Evolutionary conservation across 2,888 invertebrate species (phyloP).

Genomic region (Timema cristinae): DNA sequence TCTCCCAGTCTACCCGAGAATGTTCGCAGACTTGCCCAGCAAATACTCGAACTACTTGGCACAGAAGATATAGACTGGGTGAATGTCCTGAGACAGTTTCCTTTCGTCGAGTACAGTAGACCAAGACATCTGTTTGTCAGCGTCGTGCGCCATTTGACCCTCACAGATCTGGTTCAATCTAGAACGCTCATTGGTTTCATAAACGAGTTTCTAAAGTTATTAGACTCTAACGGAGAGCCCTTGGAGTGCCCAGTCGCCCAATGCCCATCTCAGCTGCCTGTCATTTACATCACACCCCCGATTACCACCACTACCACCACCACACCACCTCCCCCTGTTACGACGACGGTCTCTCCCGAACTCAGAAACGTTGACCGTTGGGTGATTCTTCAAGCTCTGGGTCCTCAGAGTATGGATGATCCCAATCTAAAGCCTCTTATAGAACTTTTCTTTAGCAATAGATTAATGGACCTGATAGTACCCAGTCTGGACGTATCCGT

Average conservation of each 20-base stretch:
- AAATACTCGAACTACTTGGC: neutral
- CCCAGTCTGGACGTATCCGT: neutral
- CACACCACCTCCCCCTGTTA: neutral
- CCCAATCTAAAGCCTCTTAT: neutral
- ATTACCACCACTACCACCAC: neutral
- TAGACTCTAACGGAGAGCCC: neutral
- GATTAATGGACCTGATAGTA: neutral
- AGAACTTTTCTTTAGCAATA: neutral
- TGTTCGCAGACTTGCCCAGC: neutral
- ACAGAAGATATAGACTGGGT: slow-evolving; percentile 3
- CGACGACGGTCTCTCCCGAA: neutral
- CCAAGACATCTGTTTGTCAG: neutral
- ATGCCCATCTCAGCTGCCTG: neutral
- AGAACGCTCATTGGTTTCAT: neutral
- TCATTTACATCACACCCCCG: neutral
- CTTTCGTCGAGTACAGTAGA: neutral
- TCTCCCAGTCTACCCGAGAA: neutral
- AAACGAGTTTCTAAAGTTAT: neutral
- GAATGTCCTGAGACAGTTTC: neutral
- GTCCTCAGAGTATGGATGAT: neutral
- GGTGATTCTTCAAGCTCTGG: neutral
- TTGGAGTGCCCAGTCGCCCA: neutral
- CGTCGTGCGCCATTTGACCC: neutral
- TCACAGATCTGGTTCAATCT: neutral
- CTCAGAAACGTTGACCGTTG: neutral